Base-by-base conservation (phyloP, 2,888 invertebrate genomes). In the Drosophila maculinotata region DNA sequence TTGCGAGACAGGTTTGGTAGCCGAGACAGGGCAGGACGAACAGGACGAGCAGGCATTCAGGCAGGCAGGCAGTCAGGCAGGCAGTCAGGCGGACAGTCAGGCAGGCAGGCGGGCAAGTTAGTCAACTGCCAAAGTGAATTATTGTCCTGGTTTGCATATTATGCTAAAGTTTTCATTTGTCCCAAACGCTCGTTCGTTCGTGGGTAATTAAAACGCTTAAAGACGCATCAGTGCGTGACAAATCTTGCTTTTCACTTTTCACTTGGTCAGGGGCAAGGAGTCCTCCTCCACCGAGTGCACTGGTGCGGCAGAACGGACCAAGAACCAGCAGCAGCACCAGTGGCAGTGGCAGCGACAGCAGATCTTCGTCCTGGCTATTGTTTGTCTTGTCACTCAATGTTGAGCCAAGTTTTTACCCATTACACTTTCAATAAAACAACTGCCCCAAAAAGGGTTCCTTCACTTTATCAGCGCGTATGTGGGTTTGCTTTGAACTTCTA, bases 171-270 rank as follows among this genome's bases (percentile, higher is more conserved):
- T 87, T 69, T 78, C 58, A 56, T 60, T 60, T 74, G 45, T 56
- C 62, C 56, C 23, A 65, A 68, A 71, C 41, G 66, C 25, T 56
- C 54, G 62, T 77, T 73, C 80, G 77, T 79, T 88, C 76, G 80
- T 80, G 86, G 89, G 89, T 89, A 88, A 88, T 88, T 88, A 87
- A 87, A 88, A 87, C 78, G 86, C 84, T 89, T 86, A 80, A 76
- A 87, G 86, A 81, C 88, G 88, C 88, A 89, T 86, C 89, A 86
- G 89, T 79, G 89, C 88, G 87, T 88, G 79, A 86, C 89, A 89
- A 88, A 88, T 88, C 89, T 86, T 79, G 79, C 86, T 89, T 88
- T 88, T 89, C 85, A 89, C 89, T 89, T 89, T 89, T 83, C 83
- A 80, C 75, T 85, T 71, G 68, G 26, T 39, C 59, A 39, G 35